Evolutionary conservation across 2,797 vertebrate species (phyloP), one percentile per base, ranked within the genome.

Genomic region (Pristis pectinata): DNA sequence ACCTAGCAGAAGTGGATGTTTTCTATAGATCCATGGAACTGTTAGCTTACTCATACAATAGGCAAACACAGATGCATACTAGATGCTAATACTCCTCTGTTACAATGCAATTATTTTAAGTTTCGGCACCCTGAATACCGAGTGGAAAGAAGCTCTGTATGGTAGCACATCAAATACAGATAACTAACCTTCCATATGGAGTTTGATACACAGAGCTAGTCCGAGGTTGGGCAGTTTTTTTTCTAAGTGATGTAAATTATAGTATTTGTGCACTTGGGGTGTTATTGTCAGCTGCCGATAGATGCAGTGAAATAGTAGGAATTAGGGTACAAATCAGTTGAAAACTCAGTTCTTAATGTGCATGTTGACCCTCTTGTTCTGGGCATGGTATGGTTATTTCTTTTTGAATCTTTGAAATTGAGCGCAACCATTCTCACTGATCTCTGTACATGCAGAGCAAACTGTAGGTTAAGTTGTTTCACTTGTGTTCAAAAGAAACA

Each of bases 351-450:
- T 76, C 37, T 76, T 56, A 76, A 70, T 74, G 67, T 94, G 92
- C 92, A 94, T 94, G 92, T 94, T 94, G 92, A 94, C 67, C 92
- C 92, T 76, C 67, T 76, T 76, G 92, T 94, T 94, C 72, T 94
- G 92, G 72, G 87, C n/a, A 94, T 15, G 34, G 92, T 94, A 91
- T 91, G 41, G 56, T 94, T 53, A 74, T 93, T 74, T 76, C 53
- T 53, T 92, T 74, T 74, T 41, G 5, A 76, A 49, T 22, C 2
- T 91, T 67, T 64, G 59, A 93, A 70, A 93, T 74, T 74, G 92
- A 34, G 70, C 49, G 67, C 30, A 76, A 70, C 92, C 92, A 94
- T 49, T 53, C 92, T 53, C 61, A 93, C 70, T 27, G 3, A 74
- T 94, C 27, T n/a, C 44, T 94, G 92, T 76, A 94, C 67, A 94